Percentiles rank a stretch among this genome's conserved stretches.
Evolutionary conservation across 1,140 invertebrate species (phyloP).

Genomic region (Diorhabda carinulata): DNA sequence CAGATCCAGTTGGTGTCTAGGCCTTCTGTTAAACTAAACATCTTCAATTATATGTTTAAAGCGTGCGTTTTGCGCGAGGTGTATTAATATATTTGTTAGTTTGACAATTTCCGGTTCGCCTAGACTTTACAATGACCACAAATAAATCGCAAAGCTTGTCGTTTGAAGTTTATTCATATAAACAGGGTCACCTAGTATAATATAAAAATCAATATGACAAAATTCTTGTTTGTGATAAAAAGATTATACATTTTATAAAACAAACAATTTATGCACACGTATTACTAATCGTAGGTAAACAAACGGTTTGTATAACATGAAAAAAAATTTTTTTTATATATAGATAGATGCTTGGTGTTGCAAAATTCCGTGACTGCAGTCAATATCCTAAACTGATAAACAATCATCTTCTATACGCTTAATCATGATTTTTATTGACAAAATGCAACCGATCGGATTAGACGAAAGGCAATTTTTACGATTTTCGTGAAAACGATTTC

Average conservation of each 20-base stretch:
- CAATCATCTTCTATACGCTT: slow-evolving; percentile 21
- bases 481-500: slow-evolving; percentile 8
- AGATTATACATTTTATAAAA: slow-evolving; percentile 22
- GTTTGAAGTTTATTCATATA: too few species aligned
- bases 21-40: too few species aligned
- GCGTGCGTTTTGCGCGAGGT: too few species aligned
- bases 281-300: slow-evolving; percentile 23
- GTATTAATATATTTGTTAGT: too few species aligned
- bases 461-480: background rate
- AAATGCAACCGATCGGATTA: slow-evolving; percentile 11
- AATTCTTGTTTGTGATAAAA: slow-evolving; percentile 8
- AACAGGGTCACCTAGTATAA: too few species aligned
- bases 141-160: too few species aligned
- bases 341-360: slow-evolving; percentile 22
- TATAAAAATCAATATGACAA: too few species aligned
- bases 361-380: slow-evolving; percentile 21
- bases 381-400: slow-evolving; percentile 25
- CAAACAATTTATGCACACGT: slow-evolving; percentile 28
- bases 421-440: slow-evolving; percentile 17
- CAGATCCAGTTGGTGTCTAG: too few species aligned
- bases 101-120: too few species aligned
- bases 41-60: too few species aligned
- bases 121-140: too few species aligned
- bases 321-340: slow-evolving; percentile 8
- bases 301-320: slow-evolving; percentile 8